phyloP scores from a whole-genome alignment of 1,140 invertebrate species.

The Calephelis nemesis region DNA sequence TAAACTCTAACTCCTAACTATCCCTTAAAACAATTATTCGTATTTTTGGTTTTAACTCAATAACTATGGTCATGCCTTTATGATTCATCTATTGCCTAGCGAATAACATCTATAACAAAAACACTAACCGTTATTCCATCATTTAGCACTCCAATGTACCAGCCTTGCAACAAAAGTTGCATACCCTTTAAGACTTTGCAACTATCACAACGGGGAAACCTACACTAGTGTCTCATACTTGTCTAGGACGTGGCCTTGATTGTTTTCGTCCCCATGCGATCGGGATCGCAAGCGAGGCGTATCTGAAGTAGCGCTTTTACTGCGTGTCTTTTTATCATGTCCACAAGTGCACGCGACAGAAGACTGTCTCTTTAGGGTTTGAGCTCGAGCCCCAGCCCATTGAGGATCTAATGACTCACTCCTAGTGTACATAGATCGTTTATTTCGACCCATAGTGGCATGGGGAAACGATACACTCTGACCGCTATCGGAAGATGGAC shows the following conservation, averaged over 20 bases:
- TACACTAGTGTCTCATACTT: slow-evolving; percentile 78
- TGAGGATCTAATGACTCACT: slow-evolving; percentile 68
- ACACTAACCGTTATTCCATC: slow-evolving; percentile 20
- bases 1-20: slow-evolving; percentile 47
- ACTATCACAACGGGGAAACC: slow-evolving; percentile 45
- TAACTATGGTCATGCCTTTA: slow-evolving; percentile 27
- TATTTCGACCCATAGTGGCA: slow-evolving; percentile 60
- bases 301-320: slow-evolving; percentile 44
- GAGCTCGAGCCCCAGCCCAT: slow-evolving; percentile 55
- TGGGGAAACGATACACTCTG: slow-evolving; percentile 49
- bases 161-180: slow-evolving; percentile 18
- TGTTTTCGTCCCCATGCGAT: slow-evolving; percentile 64
- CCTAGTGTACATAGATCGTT: slow-evolving; percentile 55
- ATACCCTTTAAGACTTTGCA: slow-evolving; percentile 21
- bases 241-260: slow-evolving; percentile 67
- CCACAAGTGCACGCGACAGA: slow-evolving; percentile 72
- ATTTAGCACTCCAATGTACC: slow-evolving; percentile 24
- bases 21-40: slow-evolving; percentile 41
- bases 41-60: slow-evolving; percentile 57
- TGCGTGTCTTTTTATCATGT: slow-evolving; percentile 64
- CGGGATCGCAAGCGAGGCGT: slow-evolving; percentile 53
- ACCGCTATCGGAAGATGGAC: slow-evolving; percentile 59
- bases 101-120: slow-evolving; percentile 30
- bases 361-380: slow-evolving; percentile 65
- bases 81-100: slow-evolving; percentile 43